Conservation (phyloP, 2,797 vertebrate species). For the Rhinoraja longicauda region DNA sequence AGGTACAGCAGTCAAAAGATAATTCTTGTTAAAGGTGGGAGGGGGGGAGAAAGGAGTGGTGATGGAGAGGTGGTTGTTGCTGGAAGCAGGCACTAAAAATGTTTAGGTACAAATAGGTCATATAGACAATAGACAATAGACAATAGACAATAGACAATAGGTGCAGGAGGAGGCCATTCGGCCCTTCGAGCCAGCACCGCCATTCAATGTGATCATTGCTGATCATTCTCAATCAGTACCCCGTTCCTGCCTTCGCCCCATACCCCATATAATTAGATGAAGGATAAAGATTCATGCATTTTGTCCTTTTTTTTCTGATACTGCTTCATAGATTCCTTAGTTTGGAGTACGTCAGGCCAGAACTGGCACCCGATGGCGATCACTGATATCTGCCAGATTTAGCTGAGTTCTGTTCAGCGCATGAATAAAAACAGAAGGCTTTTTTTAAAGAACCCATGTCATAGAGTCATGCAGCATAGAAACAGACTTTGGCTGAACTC, state of each 20-base stretch:
- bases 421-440: background rate
- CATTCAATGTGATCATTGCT: no score
- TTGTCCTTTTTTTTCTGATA: background rate
- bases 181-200: no score
- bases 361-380: background rate
- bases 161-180: no score
- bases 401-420: background rate
- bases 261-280: background rate
- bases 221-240: no score
- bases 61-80: no score
- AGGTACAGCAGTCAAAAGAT: slow-evolving; percentile 59
- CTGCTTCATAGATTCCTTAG: background rate
- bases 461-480: no score
- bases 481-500: no score
- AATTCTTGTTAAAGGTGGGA: slow-evolving; percentile 44
- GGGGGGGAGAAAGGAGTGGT: slow-evolving; percentile 44
- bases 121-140: no score
- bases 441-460: background rate
- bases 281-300: background rate
- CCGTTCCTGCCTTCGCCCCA: no score
- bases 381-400: background rate
- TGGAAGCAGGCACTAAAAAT: background rate
- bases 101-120: background rate
- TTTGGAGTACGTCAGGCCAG: background rate
- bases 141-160: no score